phyloP scores from a whole-genome alignment of 2,888 invertebrate species.

The Scaptomyza reducta region DNA sequence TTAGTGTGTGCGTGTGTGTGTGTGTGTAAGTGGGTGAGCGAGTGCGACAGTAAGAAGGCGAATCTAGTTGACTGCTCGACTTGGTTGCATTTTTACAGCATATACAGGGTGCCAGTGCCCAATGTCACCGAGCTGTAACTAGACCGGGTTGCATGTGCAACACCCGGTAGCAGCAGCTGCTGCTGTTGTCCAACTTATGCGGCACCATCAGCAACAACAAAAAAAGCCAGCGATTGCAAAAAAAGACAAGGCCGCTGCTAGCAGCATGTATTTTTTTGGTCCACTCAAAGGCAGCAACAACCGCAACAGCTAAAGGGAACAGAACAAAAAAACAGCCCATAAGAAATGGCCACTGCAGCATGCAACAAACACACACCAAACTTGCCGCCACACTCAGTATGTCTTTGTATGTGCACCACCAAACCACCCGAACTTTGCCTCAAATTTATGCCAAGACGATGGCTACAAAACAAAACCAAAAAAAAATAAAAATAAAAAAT shows the following conservation, averaged over 20 bases:
- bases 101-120: conserved; percentile 36
- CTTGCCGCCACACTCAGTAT: conserved; percentile 40
- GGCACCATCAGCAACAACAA: conserved; percentile 38
- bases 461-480: conserved; percentile 1
- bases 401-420: conserved; percentile 36
- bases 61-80: conserved; percentile 27
- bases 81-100: conserved; percentile 38
- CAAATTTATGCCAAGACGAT: conserved; percentile 59
- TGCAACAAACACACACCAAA: conserved; percentile 35
- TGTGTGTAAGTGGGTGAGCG: conserved; percentile 36
- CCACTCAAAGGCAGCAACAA: conserved; percentile 50
- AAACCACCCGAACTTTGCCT: conserved; percentile 30
- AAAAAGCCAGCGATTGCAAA: conserved; percentile 29
- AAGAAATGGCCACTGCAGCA: conserved; percentile 49
- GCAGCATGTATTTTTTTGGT: conserved; percentile 39
- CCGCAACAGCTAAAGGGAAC: conserved; percentile 24
- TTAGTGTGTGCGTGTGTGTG: conserved; percentile 18
- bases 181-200: conserved; percentile 22
- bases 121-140: neutral
- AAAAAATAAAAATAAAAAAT: neutral
- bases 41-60: conserved; percentile 21
- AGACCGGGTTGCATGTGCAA: neutral
- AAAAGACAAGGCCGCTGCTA: conserved; percentile 47
- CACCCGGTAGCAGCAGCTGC: conserved; percentile 29
- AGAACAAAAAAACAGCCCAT: conserved; percentile 2